Evolutionary conservation across 2,888 invertebrate genomes (phyloP), one percentile per base, ranked within the genome.

Genomic region (Therioaphis trifolii): DNA sequence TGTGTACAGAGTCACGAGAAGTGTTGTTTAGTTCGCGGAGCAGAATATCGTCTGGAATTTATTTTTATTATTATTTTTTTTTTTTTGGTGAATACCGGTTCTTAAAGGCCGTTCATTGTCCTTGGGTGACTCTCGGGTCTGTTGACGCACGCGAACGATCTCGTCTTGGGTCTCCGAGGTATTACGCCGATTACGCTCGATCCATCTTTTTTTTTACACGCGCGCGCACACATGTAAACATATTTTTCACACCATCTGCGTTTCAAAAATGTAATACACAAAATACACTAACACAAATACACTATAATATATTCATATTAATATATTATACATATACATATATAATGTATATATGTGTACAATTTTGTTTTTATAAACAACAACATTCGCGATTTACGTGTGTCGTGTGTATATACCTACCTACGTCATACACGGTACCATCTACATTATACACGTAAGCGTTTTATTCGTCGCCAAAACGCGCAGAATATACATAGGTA

Each of bases 21-120:
- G 63, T 66, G 77, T 66, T 77, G 77, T 77, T 77, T 66, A 35
- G 66, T 52, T 77, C 49, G 66, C 49, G 15, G 0, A 63, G 61
- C 27, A 49, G 49, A 49, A 77, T 63, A 82, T 35, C 80, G 80
- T 82, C 72, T 82, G 80, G 80, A 82, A 82, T 82, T 61, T 66
- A n/a, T 40, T 35, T 66, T 43, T 75, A 75, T 75, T 43, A 18
- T 55, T 21, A 2, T 74, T 35, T 43, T 76, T 78, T 80, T 77
- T 76, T 79, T 82, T 82, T 82, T 72, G 80, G 80, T 82, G 4
- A 63, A 82, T 82, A 82, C 80, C 80, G 80, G 80, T 82, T 82
- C 29, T 82, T 82, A 82, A 82, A 82, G 80, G 80, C 72, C 80
- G 80, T 82, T 82, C 80, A 82, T 82, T 82, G 80, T 82, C 80